Base-by-base conservation (phyloP, 2,888 invertebrate genomes). In the Limnephilus marmoratus region DNA sequence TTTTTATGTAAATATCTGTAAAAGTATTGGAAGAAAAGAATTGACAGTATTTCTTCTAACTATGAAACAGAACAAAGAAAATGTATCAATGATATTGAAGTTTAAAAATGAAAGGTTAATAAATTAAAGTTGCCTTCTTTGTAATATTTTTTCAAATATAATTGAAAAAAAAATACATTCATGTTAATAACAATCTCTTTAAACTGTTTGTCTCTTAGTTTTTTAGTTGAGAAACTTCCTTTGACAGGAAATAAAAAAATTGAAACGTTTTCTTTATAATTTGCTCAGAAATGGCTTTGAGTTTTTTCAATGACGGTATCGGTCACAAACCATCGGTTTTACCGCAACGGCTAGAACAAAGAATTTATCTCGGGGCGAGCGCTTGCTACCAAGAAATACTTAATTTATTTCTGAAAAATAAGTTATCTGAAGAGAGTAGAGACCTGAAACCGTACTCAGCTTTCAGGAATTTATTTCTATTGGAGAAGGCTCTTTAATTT, bases 401-500 rank as follows among this genome's bases (percentile, higher is more conserved):
- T 68, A 24, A n/a, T 68, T 68, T 68, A 68, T 68, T 68, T 68
- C 24, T 24, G 68, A 24, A 68, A 68, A 68, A 68, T 68, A 68
- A 68, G 68, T 68, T 68, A n/a, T 68, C 68, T 68, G 68, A 68
- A 68, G n/a, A 68, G 68, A 68, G 68, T 24, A 24, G 68, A 9
- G 68, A 68, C 24, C 68, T 68, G 68, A 68, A 24, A 68, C 68
- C 68, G 68, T 68, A 68, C 68, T 68, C 68, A 68, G 68, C 68
- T 68, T 68, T n/a, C 68, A n/a, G 68, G 68, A 68, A 68, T 68
- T 68, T 68, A 68, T 68, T 68, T 68, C 68, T 68, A 68, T 68
- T 68, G 68, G n/a, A 11, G 24, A 68, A 68, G 24, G 24, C 24
- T 68, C 24, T 24, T 68, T 68, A 68, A 68, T 68, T 68, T 68